phyloP scores from a whole-genome alignment of 2,797 vertebrate species.

The Chaetophractus vellerosus region DNA sequence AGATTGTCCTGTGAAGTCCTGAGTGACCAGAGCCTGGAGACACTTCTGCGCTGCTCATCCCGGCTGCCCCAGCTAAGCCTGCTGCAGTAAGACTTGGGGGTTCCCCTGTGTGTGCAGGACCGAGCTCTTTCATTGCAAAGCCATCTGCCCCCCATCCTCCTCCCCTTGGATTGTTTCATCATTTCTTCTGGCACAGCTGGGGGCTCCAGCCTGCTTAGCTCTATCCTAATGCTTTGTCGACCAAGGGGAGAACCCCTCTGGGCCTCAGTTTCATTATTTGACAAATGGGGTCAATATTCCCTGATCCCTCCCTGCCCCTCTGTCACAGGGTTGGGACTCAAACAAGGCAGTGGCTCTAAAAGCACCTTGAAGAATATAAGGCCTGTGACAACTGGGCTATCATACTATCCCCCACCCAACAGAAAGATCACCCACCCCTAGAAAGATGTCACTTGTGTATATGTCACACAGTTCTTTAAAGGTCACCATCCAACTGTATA shows the following conservation, averaged over 20 bases:
- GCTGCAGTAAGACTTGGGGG: conserved; percentile 90
- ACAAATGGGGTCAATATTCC: neutral
- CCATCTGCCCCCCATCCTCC: neutral
- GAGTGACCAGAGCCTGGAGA: conserved; percentile 88
- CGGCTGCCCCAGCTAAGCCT: conserved; percentile 88
- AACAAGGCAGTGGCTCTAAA: neutral
- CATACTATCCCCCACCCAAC: neutral
- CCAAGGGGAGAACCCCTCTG: neutral
- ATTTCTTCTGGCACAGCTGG: neutral
- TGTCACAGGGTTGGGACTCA: neutral
- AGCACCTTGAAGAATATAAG: neutral
- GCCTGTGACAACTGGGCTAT: neutral
- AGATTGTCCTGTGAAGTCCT: conserved; percentile 89
- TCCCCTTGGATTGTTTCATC: neutral
- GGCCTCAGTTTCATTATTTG: conserved; percentile 58
- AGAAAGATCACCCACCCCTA: neutral
- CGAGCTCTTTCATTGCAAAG: neutral
- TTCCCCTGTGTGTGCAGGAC: neutral
- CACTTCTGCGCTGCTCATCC: conserved; percentile 89
- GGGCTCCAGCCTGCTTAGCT: neutral
- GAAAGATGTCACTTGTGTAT: neutral
- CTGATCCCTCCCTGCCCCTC: too few species aligned
- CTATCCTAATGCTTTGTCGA: neutral
- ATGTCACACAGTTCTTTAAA: conserved; percentile 38
- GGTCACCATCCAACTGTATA: conserved; percentile 54